phyloP scores from a whole-genome alignment of 2,113 vertebrate genomes.

The Oceanodroma tethys region DNA sequence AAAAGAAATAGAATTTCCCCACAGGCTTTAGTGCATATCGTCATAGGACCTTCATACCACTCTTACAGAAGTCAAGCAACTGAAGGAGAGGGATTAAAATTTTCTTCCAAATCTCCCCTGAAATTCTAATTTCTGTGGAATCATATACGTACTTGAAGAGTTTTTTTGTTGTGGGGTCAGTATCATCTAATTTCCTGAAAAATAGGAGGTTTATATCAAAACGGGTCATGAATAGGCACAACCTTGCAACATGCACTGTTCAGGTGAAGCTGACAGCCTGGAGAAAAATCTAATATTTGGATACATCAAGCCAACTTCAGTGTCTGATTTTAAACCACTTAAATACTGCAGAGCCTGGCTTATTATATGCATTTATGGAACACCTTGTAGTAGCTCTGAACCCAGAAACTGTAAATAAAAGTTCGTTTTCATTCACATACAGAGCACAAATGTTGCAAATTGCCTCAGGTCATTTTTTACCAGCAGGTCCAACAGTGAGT shows the following conservation, averaged over 20 bases:
- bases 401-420: not conserved
- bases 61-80: not conserved
- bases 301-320: not conserved
- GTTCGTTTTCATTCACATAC: not conserved
- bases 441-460: not conserved
- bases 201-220: not conserved
- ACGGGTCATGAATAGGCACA: not conserved
- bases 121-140: not conserved
- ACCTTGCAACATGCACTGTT: not conserved
- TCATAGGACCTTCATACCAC: not conserved
- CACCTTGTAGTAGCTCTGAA: not conserved
- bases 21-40: not conserved
- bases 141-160: not conserved
- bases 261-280: not conserved
- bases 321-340: not conserved
- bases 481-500: not conserved
- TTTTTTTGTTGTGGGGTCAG: not conserved
- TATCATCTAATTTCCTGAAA: not conserved
- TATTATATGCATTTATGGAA: not conserved
- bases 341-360: not conserved
- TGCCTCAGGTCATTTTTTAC: not conserved
- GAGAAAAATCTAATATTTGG: not conserved
- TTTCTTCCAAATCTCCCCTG: not conserved
- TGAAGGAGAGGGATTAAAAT: not conserved
- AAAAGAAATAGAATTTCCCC: not conserved